Conservation (phyloP, 1,140 invertebrate species). For the Holcopasites calliopsidis region DNA sequence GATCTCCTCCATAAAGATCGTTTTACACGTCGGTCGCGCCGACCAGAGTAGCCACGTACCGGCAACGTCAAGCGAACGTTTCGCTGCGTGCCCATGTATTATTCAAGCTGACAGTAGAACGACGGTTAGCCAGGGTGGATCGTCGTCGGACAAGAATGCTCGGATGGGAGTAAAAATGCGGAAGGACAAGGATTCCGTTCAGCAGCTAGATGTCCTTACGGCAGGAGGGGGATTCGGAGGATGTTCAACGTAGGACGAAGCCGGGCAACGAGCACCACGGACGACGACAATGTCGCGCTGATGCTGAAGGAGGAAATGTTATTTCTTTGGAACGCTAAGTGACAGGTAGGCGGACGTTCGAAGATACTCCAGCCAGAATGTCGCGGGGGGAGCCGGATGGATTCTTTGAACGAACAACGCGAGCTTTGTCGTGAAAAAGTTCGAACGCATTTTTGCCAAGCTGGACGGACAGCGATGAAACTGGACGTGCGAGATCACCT, state of each 20-base stretch:
- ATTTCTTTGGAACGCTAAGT: constrained; percentile 68
- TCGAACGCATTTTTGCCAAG: constrained; percentile 15
- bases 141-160: constrained; percentile 53
- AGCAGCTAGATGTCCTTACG: constrained; percentile 34
- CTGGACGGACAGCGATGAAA: constrained; percentile 4
- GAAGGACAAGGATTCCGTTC: constrained; percentile 53
- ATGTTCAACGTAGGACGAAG: constrained; percentile 7
- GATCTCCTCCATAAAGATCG: neutral
- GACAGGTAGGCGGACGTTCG: constrained; percentile 68
- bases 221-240: neutral
- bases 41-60: constrained; percentile 31
- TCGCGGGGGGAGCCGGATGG: constrained; percentile 4
- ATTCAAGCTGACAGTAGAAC: constrained; percentile 74
- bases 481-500: neutral
- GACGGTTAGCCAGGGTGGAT: constrained; percentile 64
- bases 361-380: constrained; percentile 58
- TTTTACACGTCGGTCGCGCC: neutral
- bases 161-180: constrained; percentile 63
- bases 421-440: constrained; percentile 29
- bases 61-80: constrained; percentile 68
- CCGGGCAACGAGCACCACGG: constrained; percentile 16
- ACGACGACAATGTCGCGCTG: constrained; percentile 58
- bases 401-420: constrained; percentile 36
- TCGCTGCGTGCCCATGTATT: constrained; percentile 73
- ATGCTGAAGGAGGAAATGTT: constrained; percentile 58